phyloP scores from a whole-genome alignment of 1,140 invertebrate genomes.

The Drosophila kurseongensis region DNA sequence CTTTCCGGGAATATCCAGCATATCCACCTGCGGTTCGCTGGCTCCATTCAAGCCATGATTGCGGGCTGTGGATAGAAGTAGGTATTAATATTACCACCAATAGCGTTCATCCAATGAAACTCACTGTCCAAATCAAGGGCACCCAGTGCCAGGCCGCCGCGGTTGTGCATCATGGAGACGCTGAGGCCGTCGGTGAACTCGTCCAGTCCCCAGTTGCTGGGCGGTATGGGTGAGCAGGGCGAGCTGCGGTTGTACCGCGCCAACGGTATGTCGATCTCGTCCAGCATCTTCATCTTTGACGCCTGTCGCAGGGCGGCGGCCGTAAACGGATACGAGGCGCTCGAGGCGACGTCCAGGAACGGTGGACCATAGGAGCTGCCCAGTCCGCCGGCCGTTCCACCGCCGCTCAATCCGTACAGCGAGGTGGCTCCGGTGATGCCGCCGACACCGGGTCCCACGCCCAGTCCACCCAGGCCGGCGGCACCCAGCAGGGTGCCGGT shows the following conservation, averaged over 20 bases:
- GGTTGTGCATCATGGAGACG: constrained; percentile 86
- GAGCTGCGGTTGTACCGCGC: constrained; percentile 87
- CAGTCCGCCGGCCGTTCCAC: constrained; percentile 52
- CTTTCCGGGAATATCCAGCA: constrained; percentile 96
- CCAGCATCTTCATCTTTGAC: constrained; percentile 88
- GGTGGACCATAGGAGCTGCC: constrained; percentile 75
- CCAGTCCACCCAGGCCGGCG: constrained; percentile 42
- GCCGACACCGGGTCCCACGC: constrained; percentile 47
- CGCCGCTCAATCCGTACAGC: constrained; percentile 60
- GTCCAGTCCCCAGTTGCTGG: constrained; percentile 87
- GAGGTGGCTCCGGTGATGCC: constrained; percentile 75
- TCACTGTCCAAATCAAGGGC: constrained; percentile 87
- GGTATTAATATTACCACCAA: neutral
- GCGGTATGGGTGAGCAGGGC: constrained; percentile 87
- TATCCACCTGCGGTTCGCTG: constrained; percentile 89
- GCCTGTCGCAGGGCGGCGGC: constrained; percentile 87
- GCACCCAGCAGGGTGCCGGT: constrained; percentile 67
- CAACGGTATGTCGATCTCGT: constrained; percentile 88
- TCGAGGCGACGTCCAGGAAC: constrained; percentile 75
- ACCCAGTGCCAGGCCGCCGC: constrained; percentile 85
- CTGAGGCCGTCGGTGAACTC: constrained; percentile 88
- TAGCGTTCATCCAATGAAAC: constrained; percentile 21
- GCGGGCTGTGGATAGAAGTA: constrained; percentile 46
- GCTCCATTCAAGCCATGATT: constrained; percentile 77
- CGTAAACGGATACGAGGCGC: constrained; percentile 86